These are phyloP conservation scores for Hecatera dysodea DNA, from an alignment of 2,888 invertebrate species.

Conservation along the genomic window DNA sequence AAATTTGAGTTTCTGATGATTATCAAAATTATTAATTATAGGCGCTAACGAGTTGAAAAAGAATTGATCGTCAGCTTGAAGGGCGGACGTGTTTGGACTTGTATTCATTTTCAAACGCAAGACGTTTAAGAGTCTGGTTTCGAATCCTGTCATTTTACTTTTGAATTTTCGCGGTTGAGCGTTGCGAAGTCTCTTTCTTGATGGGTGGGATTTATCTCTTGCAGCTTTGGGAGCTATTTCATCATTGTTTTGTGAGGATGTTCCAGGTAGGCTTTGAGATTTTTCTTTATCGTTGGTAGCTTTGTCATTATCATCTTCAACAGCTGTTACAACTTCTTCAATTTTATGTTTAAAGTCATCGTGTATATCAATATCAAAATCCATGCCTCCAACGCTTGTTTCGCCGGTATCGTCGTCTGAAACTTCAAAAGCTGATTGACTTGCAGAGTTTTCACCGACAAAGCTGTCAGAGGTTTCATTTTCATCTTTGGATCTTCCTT, in stretches of 20 bases:
- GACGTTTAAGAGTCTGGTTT: constrained; percentile 13
- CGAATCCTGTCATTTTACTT: constrained; percentile 29
- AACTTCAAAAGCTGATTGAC: not conserved
- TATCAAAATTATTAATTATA: constrained; percentile 34
- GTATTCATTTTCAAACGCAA: constrained; percentile 1
- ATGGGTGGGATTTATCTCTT: not conserved
- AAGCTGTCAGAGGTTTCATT: not conserved
- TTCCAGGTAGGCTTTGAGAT: not conserved
- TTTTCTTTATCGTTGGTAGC: not conserved
- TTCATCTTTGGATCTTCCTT: constrained; percentile 7
- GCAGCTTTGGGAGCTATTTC: not conserved
- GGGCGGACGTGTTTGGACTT: not conserved
- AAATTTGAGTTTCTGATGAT: constrained; percentile 38
- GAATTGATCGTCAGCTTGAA: constrained; percentile 35
- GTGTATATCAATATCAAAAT: constrained; percentile 30
- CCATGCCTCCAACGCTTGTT: constrained; percentile 6
- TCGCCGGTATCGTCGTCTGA: constrained; percentile 5
- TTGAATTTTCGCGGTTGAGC: constrained; percentile 6
- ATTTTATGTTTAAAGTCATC: constrained; percentile 31
- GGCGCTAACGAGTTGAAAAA: constrained; percentile 50
- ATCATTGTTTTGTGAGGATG: constrained; percentile 2
- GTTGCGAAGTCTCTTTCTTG: not conserved
- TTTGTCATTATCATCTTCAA: not conserved
- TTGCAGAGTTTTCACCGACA: not conserved
- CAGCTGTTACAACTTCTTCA: not conserved